Percentiles rank a stretch among this genome's conserved stretches.
Conservation (phyloP, 2,888 invertebrate species). For the Andricus curvator region DNA sequence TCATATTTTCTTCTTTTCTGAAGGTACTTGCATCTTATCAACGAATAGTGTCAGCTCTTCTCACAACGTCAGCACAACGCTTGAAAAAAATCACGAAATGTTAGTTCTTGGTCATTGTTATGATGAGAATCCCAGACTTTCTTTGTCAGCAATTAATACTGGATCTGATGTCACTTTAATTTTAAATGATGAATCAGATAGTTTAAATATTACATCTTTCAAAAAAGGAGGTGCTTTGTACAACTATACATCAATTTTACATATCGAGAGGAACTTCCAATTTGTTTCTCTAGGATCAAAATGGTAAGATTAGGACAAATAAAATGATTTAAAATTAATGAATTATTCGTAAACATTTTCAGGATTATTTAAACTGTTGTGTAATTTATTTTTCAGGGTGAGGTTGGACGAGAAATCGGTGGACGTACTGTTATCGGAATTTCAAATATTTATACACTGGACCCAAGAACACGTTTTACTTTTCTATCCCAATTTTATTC, state of each 20-base stretch:
- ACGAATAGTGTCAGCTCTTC: slow-evolving; percentile 64
- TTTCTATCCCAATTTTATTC: slow-evolving; percentile 72
- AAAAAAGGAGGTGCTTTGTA: slow-evolving; percentile 64
- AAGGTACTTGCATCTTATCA: slow-evolving; percentile 71
- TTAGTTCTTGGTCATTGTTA: slow-evolving; percentile 72
- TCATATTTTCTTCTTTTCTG: slow-evolving; percentile 2
- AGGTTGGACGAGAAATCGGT: slow-evolving; percentile 63
- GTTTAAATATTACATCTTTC: slow-evolving; percentile 66
- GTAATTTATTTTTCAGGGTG: slow-evolving; percentile 60
- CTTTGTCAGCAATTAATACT: slow-evolving; percentile 64
- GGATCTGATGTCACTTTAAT: slow-evolving; percentile 63
- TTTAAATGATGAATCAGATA: slow-evolving; percentile 68
- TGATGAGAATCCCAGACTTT: slow-evolving; percentile 70
- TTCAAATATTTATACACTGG: slow-evolving; percentile 71
- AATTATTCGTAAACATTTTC: slow-evolving; percentile 6
- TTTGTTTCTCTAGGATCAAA: slow-evolving; percentile 69
- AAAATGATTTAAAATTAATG: slow-evolving; percentile 25
- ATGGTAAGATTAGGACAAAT: slow-evolving; percentile 60
- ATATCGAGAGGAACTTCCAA: slow-evolving; percentile 65
- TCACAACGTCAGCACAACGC: slow-evolving; percentile 63
- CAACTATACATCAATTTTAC: slow-evolving; percentile 67
- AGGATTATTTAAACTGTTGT: slow-evolving; percentile 9
- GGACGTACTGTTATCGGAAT: slow-evolving; percentile 69
- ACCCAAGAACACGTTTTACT: slow-evolving; percentile 72
- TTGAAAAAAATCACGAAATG: slow-evolving; percentile 64